A percentile compares a stretch with the other conserved stretches of the same genome.
These are phyloP conservation scores for Neoscelio sp. DNA, from an alignment of 2,888 invertebrate genomes.

Conservation along the genomic window DNA sequence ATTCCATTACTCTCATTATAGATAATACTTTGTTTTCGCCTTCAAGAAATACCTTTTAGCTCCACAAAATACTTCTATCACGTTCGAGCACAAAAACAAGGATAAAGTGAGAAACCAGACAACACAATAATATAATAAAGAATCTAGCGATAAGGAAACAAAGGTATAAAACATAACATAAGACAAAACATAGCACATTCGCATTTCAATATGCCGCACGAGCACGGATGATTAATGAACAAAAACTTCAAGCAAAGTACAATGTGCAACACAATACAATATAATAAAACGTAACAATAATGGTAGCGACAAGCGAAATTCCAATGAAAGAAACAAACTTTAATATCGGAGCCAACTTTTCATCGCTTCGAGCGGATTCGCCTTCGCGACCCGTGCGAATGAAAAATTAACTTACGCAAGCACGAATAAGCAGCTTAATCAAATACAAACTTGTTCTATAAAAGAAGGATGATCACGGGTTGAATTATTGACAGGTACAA, in stretches of 20 bases:
- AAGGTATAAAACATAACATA: conserved; percentile 13
- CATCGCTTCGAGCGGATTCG: conserved; percentile 13
- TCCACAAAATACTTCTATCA: no score
- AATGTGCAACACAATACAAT: conserved; percentile 46
- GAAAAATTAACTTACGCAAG: conserved; percentile 31
- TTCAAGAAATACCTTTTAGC: no score
- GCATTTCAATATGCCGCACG: conserved; percentile 16
- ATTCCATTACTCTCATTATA: no score
- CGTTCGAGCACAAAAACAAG: no score
- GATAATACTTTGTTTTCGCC: no score
- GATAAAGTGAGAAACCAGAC: no score
- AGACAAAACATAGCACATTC: conserved; percentile 51
- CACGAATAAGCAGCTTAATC: conserved; percentile 27
- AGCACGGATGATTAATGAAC: conserved; percentile 45
- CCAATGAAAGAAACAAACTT: conserved; percentile 14
- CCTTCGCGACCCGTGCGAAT: conserved; percentile 2
- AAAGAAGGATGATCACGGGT: neutral
- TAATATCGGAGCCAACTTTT: conserved; percentile 19
- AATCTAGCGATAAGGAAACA: neutral
- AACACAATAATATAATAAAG: neutral
- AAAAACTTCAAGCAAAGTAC: conserved; percentile 53
- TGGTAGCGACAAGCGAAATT: conserved; percentile 45
- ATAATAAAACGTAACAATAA: conserved; percentile 35
- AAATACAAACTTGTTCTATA: conserved; percentile 18
- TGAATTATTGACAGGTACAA: conserved; percentile 45